Evolutionary conservation across 2,113 vertebrate genomes (phyloP), one percentile per base, ranked within the genome.

Genomic region (Hemiscyllium ocellatum): DNA sequence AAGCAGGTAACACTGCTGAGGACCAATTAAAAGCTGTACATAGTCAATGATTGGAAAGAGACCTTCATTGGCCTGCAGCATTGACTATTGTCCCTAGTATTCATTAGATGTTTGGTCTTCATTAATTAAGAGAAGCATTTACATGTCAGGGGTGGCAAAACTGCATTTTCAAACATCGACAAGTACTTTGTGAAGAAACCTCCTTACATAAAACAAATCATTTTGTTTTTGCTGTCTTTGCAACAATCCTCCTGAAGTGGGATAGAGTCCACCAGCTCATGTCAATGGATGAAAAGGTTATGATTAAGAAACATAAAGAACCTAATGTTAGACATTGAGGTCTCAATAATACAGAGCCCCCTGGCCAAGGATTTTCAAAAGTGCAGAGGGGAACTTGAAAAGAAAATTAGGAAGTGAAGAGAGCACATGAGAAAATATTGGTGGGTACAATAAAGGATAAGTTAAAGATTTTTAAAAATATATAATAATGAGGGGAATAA

Each of bases 71-170:
- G 66, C 24, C 47, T 5, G 26, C 12, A 33, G 37, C 94, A 76
- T 50, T 95, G 94, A 95, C 42, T 70, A 52, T 72, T 50, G 69
- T 72, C 37, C 42, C 50, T 68, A 33, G 42, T 72, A 33, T 76
- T 17, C 47, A 95, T 72, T 72, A 52, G 20, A 47, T 37, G 12
- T 95, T 95, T 95, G 94, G 26, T 76, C 47, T 33, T 52, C 94
- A 72, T 72, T 52, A 52, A 95, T 95, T 72, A 95, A 95, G 68
- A 52, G 47, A 95, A 76, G 94, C 42, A 68, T 12, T 70, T 72
- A 42, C 8, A 42, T 13, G 37, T 17, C 24, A 47, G 69, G 72
- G 68, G 22, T 66, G 4, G 42, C 15, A 13, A 12, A 29, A 22
- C 24, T 61, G 87, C 12, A 13, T 50, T 72, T 95, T 72, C 42